Evolutionary conservation across 2,113 vertebrate genomes (phyloP).

Genomic region (Plectropomus leopardus): DNA sequence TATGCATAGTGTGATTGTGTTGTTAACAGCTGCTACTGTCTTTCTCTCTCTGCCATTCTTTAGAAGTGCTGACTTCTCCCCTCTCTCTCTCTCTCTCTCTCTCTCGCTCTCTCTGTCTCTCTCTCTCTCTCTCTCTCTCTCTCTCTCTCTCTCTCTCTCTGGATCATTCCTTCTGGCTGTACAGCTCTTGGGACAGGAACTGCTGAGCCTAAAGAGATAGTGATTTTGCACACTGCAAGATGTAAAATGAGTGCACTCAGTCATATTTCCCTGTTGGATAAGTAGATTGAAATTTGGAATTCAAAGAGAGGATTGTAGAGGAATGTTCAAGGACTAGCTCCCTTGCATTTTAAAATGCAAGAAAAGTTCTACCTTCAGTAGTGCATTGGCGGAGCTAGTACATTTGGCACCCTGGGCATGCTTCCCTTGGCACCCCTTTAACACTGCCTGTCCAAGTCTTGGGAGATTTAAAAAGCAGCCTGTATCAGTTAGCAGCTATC

Average conservation of each 20-base stretch:
- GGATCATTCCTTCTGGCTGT: constrained; percentile 52
- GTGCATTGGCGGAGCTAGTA: too few species aligned
- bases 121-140: constrained; percentile 13
- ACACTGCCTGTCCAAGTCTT: too few species aligned
- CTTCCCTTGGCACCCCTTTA: too few species aligned
- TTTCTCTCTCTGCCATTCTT: constrained; percentile 34
- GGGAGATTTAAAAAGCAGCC: too few species aligned
- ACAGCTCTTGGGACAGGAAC: constrained; percentile 59
- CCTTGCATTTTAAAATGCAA: constrained; percentile 9
- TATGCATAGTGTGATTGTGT: constrained; percentile 58
- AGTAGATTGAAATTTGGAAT: constrained; percentile 56
- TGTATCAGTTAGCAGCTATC: too few species aligned
- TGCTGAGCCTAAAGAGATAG: constrained; percentile 72
- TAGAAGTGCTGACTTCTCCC: constrained; percentile 58
- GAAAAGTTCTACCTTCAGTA: background rate
- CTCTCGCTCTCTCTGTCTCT: background rate
- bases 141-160: constrained; percentile 3
- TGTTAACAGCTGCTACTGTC: constrained; percentile 69
- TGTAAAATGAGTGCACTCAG: constrained; percentile 71
- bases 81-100: constrained; percentile 3
- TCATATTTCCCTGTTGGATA: constrained; percentile 61
- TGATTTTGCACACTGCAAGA: constrained; percentile 68
- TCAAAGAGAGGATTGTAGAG: constrained; percentile 46
- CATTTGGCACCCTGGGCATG: too few species aligned
- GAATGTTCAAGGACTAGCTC: constrained; percentile 1